A percentile compares a stretch with the other conserved stretches of the same genome.
These are phyloP conservation scores for Cricetomys ansorgei DNA, from an alignment of 2,113 vertebrate species.

Conservation along the genomic window DNA sequence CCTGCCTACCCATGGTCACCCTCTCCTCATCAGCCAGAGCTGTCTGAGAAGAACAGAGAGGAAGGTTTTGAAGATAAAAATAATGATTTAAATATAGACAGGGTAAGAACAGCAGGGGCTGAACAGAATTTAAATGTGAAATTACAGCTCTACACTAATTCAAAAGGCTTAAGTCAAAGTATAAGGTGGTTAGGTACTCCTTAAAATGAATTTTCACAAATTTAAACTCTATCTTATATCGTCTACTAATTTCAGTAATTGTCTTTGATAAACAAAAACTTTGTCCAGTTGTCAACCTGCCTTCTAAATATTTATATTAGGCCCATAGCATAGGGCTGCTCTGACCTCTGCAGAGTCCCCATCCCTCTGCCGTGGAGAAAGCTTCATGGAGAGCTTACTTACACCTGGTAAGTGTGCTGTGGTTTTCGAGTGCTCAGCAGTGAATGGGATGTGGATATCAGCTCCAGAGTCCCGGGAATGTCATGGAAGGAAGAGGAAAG, in stretches of 20 bases:
- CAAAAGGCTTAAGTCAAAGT: neutral
- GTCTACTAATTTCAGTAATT: neutral
- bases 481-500: neutral
- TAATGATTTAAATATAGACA: neutral
- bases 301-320: neutral
- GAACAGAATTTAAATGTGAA: constrained; percentile 7
- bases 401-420: neutral
- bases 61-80: neutral
- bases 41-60: neutral
- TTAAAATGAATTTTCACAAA: neutral
- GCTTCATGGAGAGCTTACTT: neutral
- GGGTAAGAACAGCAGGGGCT: neutral
- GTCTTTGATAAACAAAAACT: neutral
- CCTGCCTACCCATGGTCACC: neutral
- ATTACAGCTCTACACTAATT: neutral
- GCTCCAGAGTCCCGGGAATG: neutral
- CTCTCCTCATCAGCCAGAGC: neutral
- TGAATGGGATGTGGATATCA: neutral
- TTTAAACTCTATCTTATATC: neutral
- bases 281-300: neutral
- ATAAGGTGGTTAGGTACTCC: neutral
- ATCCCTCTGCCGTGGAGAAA: neutral
- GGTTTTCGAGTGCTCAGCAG: neutral
- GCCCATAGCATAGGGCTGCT: neutral
- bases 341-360: neutral